Base-by-base conservation (phyloP, 2,113 vertebrate species). In the Dipodomys ordii region DNA sequence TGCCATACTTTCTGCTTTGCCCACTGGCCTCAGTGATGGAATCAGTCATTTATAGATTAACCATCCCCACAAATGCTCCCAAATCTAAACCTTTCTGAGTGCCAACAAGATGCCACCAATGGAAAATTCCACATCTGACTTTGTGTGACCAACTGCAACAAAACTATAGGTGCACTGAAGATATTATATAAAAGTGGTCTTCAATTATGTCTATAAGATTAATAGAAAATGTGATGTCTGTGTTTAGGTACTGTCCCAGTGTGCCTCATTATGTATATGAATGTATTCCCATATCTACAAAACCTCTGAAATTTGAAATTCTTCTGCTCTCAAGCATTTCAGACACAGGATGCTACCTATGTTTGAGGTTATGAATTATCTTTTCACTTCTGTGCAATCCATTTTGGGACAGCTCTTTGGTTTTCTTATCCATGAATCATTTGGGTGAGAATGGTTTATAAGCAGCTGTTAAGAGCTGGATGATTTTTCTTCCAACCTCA, bases 371-470 rank as follows among this genome's bases (percentile, higher is more conserved):
- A 49, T 76, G 53, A 80, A 83, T 95, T 82, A 49, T 88, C 64
- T 76, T 81, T 78, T 57, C 35, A 57, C 19, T 76, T 90, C 53
- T 22, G 2, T 39, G 9, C 19, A 30, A 15, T 72, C 64, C 35
- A 3, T 67, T 46, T 53, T 2, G 72, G 62, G 35, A 46, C 60
- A 46, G 71, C 27, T 35, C 77, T 78, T 89, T 85, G 30, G 46
- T 90, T 92, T 93, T 76, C 60, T 35, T 78, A 22, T 0, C 1
- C 3, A 53, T 77, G 32, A 35, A 67, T 86, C 68, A 74, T 82
- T 83, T 95, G 20, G 12, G 80, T 87, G 68, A 91, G 73, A 84
- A 84, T 11, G 69, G 77, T 90, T 88, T 82, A 88, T 92, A 93
- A 96, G 85, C 60, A 95, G 68, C 69, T 92, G 35, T 91, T 71